phyloP scores from a whole-genome alignment of 1,140 invertebrate species.

The Bemisia tabaci region DNA sequence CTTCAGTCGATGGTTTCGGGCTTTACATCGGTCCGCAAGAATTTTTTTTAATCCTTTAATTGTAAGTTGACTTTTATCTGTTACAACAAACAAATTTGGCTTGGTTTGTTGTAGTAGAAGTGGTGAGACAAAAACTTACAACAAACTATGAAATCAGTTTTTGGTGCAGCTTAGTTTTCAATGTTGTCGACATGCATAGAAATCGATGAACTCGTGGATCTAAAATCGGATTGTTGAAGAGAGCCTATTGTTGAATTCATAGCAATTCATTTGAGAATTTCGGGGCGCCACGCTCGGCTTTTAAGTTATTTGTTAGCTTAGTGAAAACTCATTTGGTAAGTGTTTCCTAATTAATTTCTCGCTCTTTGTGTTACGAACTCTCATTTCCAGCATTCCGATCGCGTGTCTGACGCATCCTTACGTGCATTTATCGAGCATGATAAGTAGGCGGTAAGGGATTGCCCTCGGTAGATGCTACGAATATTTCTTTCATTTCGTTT shows the following conservation, averaged over 20 bases:
- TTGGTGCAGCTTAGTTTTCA: neutral
- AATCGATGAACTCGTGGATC: neutral
- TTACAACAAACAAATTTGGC: too few relatives aligned
- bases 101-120: too few relatives aligned
- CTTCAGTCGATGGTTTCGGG: too few relatives aligned
- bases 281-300: neutral
- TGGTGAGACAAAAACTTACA: too few relatives aligned
- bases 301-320: neutral
- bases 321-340: neutral
- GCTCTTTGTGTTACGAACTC: too few relatives aligned
- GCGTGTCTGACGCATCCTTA: neutral
- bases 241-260: neutral
- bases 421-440: neutral
- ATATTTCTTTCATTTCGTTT: too few relatives aligned
- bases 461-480: neutral
- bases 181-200: neutral
- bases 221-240: neutral
- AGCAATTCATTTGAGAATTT: neutral
- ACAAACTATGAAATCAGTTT: too few relatives aligned
- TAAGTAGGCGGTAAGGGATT: neutral
- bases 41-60: too few relatives aligned
- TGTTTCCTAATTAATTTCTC: too few relatives aligned
- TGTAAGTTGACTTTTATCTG: too few relatives aligned
- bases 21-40: too few relatives aligned
- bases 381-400: neutral